Evolutionary conservation across 2,797 vertebrate genomes (phyloP).

Genomic region (Coracias cyanogaster): DNA sequence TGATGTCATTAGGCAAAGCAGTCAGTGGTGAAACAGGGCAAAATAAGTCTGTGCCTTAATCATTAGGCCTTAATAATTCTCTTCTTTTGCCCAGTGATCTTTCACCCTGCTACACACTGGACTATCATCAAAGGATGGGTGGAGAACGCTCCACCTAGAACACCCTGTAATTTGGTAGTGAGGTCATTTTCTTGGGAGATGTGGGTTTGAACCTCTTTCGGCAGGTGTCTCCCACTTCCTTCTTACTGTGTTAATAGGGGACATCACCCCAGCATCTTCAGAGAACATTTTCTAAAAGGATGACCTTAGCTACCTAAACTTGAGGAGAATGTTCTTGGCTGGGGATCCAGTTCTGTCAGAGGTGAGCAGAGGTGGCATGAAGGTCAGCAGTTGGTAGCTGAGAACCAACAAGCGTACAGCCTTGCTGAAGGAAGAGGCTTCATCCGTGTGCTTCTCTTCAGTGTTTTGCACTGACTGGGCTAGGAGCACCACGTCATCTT

Average conservation of each 20-base stretch:
- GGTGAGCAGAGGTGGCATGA: rapidly evolving
- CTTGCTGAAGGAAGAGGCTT: not conserved
- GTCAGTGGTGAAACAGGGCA: not conserved
- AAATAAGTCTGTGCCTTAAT: not conserved
- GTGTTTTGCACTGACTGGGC: not conserved
- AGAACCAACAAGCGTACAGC: not conserved
- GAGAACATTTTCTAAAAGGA: not conserved
- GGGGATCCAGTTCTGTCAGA: not conserved
- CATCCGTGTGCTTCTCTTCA: rapidly evolving
- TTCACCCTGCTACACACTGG: not conserved
- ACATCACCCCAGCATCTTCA: not conserved
- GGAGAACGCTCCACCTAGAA: not conserved
- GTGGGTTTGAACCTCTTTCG: not conserved
- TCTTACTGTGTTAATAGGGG: not conserved
- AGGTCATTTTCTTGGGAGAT: conserved; percentile 3
- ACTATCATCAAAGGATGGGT: conserved; percentile 52
- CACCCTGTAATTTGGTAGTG: conserved; percentile 30
- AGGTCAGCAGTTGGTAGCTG: not conserved
- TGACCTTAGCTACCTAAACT: not conserved
- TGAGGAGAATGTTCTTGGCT: not conserved
- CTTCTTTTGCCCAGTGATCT: not conserved
- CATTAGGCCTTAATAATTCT: not conserved
- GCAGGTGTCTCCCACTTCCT: not conserved
- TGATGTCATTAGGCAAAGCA: not conserved
- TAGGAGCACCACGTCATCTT: not conserved